Base-by-base conservation (phyloP, 2,113 vertebrate genomes). In the Dryoscopus gambensis region DNA sequence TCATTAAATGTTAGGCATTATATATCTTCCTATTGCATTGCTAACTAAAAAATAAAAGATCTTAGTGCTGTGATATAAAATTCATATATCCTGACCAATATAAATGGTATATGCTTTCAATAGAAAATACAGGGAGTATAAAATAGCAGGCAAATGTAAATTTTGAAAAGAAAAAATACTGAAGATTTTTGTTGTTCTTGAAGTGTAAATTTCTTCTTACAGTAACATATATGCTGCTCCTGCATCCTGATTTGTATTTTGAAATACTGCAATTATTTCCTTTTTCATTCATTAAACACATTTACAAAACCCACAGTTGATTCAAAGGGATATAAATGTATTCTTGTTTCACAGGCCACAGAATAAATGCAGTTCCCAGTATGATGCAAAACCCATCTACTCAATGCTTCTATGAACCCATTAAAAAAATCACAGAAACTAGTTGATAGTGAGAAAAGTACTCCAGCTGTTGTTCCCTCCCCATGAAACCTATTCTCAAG, bases 1-100 rank as follows among this genome's bases (percentile, higher is more conserved):
- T 97, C 87, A 89, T 97, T 97, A 97, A 94, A 91, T 82, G 30
- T 94, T 95, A 95, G 93, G 64, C 68, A 70, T 91, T 82, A 90
- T 95, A 91, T 63, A 67, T 30, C 24, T 70, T 92, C 63, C 49
- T 85, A 49, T 90, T 84, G 13, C 42, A 60, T 52, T 84, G 31
- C 5, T 90, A 74, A 64, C 50, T 90, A 50, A 90, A 87, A 94
- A 71, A 82, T 35, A 47, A 77, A 77, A 82, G 6, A 15, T 35
- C 35, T 28, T 42, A 84, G 12, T 31, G 4, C 8, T 93, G 6
- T 50, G 49, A 39, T 76, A 84, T 76, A 91, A 83, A 93, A 86
- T 83, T 75, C 56, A 27, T 91, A 76, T 89, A 95, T 56, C 22
- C 30, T 1, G 2, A 44, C 37, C 46, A 82, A 78, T 81, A 68